A percentile compares a stretch with the other conserved stretches of the same genome.
Evolutionary conservation across 2,113 vertebrate species (phyloP).

Genomic region (Merops nubicus): DNA sequence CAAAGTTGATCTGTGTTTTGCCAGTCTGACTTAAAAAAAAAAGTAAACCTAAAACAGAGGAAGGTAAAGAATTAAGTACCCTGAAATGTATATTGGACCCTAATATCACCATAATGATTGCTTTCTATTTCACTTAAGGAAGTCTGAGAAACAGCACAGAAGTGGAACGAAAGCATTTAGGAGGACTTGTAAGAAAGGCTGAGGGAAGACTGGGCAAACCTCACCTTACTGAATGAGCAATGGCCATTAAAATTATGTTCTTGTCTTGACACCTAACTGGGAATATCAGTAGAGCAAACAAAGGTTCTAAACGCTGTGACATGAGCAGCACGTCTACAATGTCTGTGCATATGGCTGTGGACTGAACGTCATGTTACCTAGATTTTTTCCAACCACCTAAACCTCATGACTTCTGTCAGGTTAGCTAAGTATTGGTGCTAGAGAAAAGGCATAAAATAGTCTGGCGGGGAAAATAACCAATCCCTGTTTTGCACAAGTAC

Average conservation of each 20-base stretch:
- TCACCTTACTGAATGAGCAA: neutral
- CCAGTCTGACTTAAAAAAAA: neutral
- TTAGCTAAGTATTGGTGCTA: neutral
- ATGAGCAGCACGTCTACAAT: neutral
- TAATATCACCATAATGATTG: neutral
- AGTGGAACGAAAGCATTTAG: neutral
- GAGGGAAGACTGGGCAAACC: neutral
- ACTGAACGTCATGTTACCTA: neutral
- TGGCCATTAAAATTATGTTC: neutral
- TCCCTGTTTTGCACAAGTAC: neutral
- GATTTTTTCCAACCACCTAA: neutral
- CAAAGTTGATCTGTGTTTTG: neutral
- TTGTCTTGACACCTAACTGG: neutral
- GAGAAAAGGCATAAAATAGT: neutral
- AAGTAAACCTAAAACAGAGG: neutral
- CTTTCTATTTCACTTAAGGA: neutral
- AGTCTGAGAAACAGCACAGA: neutral
- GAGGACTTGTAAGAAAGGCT: neutral
- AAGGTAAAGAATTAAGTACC: neutral
- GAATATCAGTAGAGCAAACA: neutral
- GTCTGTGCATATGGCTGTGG: rapidly evolving
- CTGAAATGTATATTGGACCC: neutral
- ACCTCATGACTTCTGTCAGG: neutral
- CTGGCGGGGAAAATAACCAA: neutral
- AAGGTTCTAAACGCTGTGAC: neutral